These are phyloP conservation scores for Hydroisotoma schaefferi DNA, from an alignment of 2,888 invertebrate species.

Conservation along the genomic window DNA sequence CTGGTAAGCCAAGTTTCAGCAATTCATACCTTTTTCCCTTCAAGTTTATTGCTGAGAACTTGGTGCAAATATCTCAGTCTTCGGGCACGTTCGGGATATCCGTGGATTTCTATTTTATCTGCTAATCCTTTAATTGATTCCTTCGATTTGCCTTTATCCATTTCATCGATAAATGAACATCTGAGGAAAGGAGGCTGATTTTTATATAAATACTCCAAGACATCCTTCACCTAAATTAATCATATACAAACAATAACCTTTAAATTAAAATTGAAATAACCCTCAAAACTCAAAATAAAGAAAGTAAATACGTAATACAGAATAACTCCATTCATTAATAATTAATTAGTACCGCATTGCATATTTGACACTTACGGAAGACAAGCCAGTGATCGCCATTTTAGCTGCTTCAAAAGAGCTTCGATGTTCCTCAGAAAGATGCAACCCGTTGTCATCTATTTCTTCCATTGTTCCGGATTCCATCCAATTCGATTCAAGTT, in stretches of 20 bases:
- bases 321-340: too few relatives aligned
- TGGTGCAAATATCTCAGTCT: conserved; percentile 32
- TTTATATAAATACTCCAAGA: conserved; percentile 23
- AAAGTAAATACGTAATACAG: not conserved
- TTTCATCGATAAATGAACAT: conserved; percentile 18
- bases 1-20: not conserved
- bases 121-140: conserved; percentile 22
- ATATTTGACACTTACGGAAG: not conserved
- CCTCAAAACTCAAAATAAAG: too few relatives aligned
- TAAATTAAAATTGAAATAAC: not conserved
- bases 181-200: conserved; percentile 24
- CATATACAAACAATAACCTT: not conserved
- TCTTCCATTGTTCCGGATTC: too few relatives aligned
- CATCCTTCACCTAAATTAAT: conserved; percentile 20
- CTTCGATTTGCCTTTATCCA: conserved; percentile 20
- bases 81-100: conserved; percentile 30
- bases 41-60: conserved; percentile 21
- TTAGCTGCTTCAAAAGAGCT: conserved; percentile 14
- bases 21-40: too few relatives aligned
- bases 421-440: not conserved
- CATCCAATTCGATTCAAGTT: too few relatives aligned
- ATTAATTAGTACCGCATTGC: not conserved
- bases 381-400: not conserved
- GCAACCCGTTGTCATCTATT: too few relatives aligned
- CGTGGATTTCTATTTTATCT: conserved; percentile 36